These are phyloP conservation scores for Copidosoma aretas DNA, from an alignment of 2,888 invertebrate species.

Conservation along the genomic window DNA sequence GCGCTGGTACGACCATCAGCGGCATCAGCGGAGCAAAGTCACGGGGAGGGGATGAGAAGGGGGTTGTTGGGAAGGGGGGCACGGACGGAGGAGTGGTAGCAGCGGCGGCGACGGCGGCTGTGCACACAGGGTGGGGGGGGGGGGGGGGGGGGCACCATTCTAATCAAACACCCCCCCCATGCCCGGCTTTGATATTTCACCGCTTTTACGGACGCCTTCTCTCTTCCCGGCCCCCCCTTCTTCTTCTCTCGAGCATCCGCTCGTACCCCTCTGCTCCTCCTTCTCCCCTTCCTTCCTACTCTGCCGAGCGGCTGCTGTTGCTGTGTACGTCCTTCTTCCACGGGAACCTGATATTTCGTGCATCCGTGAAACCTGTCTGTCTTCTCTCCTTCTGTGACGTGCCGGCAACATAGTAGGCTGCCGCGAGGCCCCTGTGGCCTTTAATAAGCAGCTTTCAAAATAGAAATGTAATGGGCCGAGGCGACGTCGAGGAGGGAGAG, in stretches of 20 bases:
- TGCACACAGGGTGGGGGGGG: slow-evolving; percentile 55
- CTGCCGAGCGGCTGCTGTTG: slow-evolving; percentile 29
- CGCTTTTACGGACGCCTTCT: slow-evolving; percentile 51
- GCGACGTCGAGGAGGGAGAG: slow-evolving; percentile 40
- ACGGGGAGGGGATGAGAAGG: slow-evolving; percentile 32
- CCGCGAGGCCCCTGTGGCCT: slow-evolving; percentile 56
- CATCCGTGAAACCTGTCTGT: slow-evolving; percentile 61
- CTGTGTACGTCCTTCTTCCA: slow-evolving; percentile 1
- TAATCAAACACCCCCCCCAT: slow-evolving; percentile 64
- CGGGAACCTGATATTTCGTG: slow-evolving; percentile 62
- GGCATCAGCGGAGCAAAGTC: slow-evolving; percentile 13
- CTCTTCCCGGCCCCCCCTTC: background rate
- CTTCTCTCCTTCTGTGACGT: slow-evolving; percentile 49
- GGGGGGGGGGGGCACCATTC: slow-evolving; percentile 61
- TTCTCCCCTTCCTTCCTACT: slow-evolving; percentile 31
- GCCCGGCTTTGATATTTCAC: slow-evolving; percentile 64
- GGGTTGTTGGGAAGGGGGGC: background rate
- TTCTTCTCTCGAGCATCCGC: slow-evolving; percentile 17
- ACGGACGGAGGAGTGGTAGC: slow-evolving; percentile 56
- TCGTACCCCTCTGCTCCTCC: slow-evolving; percentile 40
- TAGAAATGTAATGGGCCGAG: slow-evolving; percentile 62
- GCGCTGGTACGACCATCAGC: background rate
- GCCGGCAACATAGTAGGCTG: background rate
- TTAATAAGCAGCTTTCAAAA: slow-evolving; percentile 64
- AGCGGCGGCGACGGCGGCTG: slow-evolving; percentile 51